Evolutionary conservation across 1,140 invertebrate genomes (phyloP), one percentile per base, ranked within the genome.

Genomic region (Drosophila triauraria): DNA sequence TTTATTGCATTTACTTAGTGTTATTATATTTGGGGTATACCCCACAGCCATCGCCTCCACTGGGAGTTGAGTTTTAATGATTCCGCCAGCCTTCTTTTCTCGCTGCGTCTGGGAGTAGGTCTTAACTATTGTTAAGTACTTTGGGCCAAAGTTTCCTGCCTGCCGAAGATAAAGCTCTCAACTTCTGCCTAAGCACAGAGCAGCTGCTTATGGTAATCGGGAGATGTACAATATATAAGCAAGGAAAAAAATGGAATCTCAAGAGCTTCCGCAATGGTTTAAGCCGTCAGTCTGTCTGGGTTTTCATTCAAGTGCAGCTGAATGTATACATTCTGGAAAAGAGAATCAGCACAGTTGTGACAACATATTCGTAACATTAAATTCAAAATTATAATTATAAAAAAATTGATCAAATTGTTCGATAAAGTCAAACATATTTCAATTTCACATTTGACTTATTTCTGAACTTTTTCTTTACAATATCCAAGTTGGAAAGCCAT

Each of bases 1-100:
- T 84, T 88, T 88, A 88, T 90, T 88, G 85, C 85, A 90, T 85
- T 90, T 82, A 90, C 85, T 90, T 90, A 87, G 80, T 85, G 80
- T 88, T 75, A 47, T 80, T 82, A 57, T 68, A 81, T 78, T 64
- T 77, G 47, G 38, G 59, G 59, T 50, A 56, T 60, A 15, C 60
- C 42, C 27, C 59, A 47, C 54, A 47, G 72, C 58, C 63, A 30
- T 10, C 42, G 47, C 44, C 63, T 64, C 47, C 51, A 47, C 30
- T 68, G 69, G 62, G 79, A 48, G 72, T 47, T 20, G 51, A 43
- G 53, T 67, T 88, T 88, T 78, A 87, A 88, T 88, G 80, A 87
- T 82, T 68, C 17, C 23, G 38, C 44, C 61, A 75, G 71, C 80
- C 75, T 65, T 65, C 64, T 44, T 47, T 30, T 44, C 46, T 40